These are phyloP conservation scores for Metridium senile DNA, from an alignment of 92 coral and sea anemone species.

Conservation along the genomic window DNA sequence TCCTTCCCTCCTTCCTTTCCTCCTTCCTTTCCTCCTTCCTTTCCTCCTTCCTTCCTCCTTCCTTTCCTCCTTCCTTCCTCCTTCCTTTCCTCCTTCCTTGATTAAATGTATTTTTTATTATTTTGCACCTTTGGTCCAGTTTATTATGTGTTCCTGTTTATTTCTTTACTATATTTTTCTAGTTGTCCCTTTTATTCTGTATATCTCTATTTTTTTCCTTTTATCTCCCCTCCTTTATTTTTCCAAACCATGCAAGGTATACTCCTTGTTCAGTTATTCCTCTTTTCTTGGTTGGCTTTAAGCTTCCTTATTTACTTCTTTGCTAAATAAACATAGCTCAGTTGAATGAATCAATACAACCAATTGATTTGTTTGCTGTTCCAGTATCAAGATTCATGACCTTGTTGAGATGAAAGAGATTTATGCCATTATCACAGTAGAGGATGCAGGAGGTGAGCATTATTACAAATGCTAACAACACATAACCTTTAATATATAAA, in stretches of 20 bases:
- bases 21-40: neutral
- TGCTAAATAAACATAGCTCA: too few species aligned
- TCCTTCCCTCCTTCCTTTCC: neutral
- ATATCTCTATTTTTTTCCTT: too few species aligned
- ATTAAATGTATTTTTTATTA: too few species aligned
- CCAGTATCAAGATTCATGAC: slow-evolving; percentile 94
- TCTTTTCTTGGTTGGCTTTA: neutral
- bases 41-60: neutral
- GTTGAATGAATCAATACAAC: too few species aligned
- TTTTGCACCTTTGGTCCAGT: too few species aligned
- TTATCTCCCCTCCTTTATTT: too few species aligned
- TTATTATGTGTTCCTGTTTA: too few species aligned
- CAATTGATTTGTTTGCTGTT: slow-evolving; percentile 1
- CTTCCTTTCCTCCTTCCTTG: neutral
- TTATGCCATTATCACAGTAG: slow-evolving; percentile 93
- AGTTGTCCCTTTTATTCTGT: too few species aligned
- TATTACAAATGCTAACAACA: neutral
- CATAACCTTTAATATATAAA: too few species aligned
- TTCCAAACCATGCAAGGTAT: too few species aligned
- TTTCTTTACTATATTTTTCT: too few species aligned
- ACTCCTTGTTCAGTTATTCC: neutral
- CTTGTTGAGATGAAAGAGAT: slow-evolving; percentile 96
- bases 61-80: neutral
- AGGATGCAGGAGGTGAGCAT: slow-evolving; percentile 90
- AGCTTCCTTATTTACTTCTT: neutral